Percentiles rank a stretch among this genome's conserved stretches.
Conservation (phyloP, 2,888 invertebrate genomes). For the Clitarchus hookeri region DNA sequence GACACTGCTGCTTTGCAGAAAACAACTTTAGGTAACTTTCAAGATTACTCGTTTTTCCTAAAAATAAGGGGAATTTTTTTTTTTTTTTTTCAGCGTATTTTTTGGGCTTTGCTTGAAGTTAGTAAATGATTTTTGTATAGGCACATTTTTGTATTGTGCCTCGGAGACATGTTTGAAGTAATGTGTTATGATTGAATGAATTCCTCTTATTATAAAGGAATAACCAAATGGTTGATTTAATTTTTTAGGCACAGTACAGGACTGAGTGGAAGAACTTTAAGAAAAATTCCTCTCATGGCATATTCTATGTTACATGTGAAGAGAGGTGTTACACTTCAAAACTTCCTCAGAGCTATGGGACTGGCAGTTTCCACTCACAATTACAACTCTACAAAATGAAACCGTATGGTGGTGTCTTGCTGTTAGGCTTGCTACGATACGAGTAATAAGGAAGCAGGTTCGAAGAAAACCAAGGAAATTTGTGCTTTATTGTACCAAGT, state of each 20-base stretch:
- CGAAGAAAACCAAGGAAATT: background rate
- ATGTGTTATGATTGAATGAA: too few relatives aligned
- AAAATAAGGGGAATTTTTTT: too few relatives aligned
- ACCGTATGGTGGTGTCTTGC: background rate
- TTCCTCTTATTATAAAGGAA: too few relatives aligned
- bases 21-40: too few relatives aligned
- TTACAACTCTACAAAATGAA: background rate
- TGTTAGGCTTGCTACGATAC: background rate
- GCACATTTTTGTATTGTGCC: too few relatives aligned
- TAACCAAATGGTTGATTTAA: background rate
- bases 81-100: too few relatives aligned
- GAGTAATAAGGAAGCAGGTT: background rate
- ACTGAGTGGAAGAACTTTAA: slow-evolving; percentile 81
- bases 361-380: slow-evolving; percentile 33
- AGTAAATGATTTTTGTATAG: too few relatives aligned
- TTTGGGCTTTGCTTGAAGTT: too few relatives aligned
- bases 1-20: too few relatives aligned
- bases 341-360: slow-evolving; percentile 36
- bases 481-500: background rate
- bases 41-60: too few relatives aligned
- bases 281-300: slow-evolving; percentile 90
- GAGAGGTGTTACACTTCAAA: slow-evolving; percentile 27
- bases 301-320: slow-evolving; percentile 61
- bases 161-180: too few relatives aligned
- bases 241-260: slow-evolving; percentile 61